Evolutionary conservation across 2,888 invertebrate genomes (phyloP), one percentile per base, ranked within the genome.

Genomic region (Lagria hirta): DNA sequence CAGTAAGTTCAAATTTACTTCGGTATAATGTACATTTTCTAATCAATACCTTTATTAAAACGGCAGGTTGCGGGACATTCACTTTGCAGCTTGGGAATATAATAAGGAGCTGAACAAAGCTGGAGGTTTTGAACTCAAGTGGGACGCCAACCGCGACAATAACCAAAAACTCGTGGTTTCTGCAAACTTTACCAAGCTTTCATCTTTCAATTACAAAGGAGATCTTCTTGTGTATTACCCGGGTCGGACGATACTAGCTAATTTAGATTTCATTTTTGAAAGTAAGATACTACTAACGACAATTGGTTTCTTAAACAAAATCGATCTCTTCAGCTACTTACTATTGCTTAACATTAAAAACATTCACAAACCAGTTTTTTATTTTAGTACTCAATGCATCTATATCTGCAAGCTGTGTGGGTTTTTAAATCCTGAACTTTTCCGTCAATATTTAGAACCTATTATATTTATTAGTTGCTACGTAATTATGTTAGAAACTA

Each of bases 71-170:
- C 79, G 89, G 17, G 89, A 90, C 66, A 76, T 90, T 17, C 83
- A 86, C 62, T 66, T 90, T 2, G 78, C 80, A 0, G 73, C 83
- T 48, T 81, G 81, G 46, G 78, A 82, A 2, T 75, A 81, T 49
- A 76, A 81, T 22, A 76, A 79, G 4, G 72, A 76, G 0, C 69
- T 72, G 6, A 78, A 79, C 34, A 86, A 86, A 62, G 81, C 84
- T 14, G 72, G 84, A 0, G 83, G 82, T 3, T 72, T 86, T 1
- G 84, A 87, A 40, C 66, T 91, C 10, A 87, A 88, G 66, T 91
- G 90, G 90, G 89, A 91, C 62, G 88, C 88, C 1, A 90, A 89
- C 68, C 76, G 90, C 4, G 87, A 90, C 72, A 89, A 89, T 0
- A 80, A 82, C 28, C 82, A 87, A 65, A 84, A 84, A 65, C 73